Evolutionary conservation across 1,140 invertebrate species (phyloP), one percentile per base, ranked within the genome.

Genomic region (Megathymus violae): DNA sequence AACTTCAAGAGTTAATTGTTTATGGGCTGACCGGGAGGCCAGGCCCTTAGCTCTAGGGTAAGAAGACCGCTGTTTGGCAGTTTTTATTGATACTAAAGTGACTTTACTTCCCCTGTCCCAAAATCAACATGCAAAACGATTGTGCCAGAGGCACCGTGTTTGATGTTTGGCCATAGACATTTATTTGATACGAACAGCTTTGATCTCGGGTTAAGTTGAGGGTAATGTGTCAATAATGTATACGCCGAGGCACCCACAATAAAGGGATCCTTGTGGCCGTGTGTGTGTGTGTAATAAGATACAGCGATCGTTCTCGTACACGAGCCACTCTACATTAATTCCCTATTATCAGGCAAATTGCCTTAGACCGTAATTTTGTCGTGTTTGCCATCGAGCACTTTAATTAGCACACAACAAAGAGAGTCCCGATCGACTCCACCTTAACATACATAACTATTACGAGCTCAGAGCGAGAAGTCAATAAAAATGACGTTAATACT

Each of bases 321-420:
- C 7, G 3, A 31, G 7, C 27, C 27, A 1, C 27, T 31, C 27
- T 31, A 9, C 27, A 31, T 31, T 31, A 31, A 31, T 31, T 31
- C 27, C 7, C 27, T 31, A 31, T 31, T 31, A 31, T 31, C 27
- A 43, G 7, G 40, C 15, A 22, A 46, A 22, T 46, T 46, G 19
- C 43, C 43, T 22, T 11, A 36, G 10, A 10, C 34, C 34, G 19
- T 13, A 46, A 46, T 46, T 46, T 14, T 6, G 22, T 11, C 19
- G 15, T 52, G 50, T 40, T 51, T 40, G 50, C 50, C 17, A 17
- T 16, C 50, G 16, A 40, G 34, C 50, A 40, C 34, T 52, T 52
- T 40, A 17, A 52, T 52, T 52, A 52, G 50, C 34, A 40, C 38
- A 52, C 50, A 40, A 52, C 50, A 52, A 52, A 40, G 50, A 52